Evolutionary conservation across 2,113 vertebrate species (phyloP).

Genomic region (Pristiophorus japonicus): DNA sequence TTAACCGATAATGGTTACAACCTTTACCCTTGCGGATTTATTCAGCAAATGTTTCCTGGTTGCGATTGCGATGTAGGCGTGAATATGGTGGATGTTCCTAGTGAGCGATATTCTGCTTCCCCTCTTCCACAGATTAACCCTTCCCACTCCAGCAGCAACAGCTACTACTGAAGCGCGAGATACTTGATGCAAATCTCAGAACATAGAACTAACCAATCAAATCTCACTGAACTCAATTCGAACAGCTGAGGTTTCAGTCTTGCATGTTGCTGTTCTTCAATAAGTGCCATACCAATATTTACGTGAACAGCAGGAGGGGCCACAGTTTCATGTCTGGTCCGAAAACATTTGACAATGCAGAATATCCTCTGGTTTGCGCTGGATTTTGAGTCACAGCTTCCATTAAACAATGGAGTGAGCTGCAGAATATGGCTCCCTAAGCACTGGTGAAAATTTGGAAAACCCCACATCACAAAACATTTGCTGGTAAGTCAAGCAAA

Average conservation of each 20-base stretch:
- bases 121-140: no score
- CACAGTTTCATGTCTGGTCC: no score
- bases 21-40: no score
- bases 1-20: no score
- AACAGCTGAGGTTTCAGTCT: neutral
- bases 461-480: neutral
- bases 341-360: neutral
- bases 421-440: no score
- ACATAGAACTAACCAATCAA: neutral
- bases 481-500: no score
- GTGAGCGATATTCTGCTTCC: neutral
- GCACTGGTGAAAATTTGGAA: neutral
- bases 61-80: neutral
- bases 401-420: no score
- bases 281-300: neutral
- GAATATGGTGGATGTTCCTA: no score
- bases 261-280: neutral
- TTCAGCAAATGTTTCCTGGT: no score
- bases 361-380: neutral
- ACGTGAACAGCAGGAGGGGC: neutral
- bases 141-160: neutral
- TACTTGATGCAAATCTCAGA: neutral
- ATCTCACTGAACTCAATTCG: neutral
- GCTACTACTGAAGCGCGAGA: neutral
- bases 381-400: no score